phyloP scores from a whole-genome alignment of 2,888 invertebrate species.

The Spisula subtruncata region DNA sequence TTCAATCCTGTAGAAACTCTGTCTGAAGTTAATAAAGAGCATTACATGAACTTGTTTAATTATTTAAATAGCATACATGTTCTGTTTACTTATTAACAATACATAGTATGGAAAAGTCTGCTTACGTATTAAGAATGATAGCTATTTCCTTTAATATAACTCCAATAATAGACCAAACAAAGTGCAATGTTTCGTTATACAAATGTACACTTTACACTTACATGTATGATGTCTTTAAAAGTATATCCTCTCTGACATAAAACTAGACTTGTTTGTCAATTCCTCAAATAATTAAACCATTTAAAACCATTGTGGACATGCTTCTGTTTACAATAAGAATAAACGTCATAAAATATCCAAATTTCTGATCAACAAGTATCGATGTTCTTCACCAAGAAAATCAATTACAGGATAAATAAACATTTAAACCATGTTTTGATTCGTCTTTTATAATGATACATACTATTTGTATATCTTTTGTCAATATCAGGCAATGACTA shows the following conservation, averaged over 20 bases:
- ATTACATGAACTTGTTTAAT: no score
- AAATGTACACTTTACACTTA: no score
- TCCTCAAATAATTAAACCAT: background rate
- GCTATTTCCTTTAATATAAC: background rate
- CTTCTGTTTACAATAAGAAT: background rate
- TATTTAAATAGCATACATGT: no score
- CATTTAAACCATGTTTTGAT: background rate
- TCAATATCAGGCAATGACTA: background rate
- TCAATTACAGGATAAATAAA: slow-evolving; percentile 7
- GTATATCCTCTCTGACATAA: background rate
- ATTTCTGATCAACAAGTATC: background rate
- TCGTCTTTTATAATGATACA: background rate
- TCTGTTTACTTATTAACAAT: background rate
- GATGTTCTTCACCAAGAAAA: background rate
- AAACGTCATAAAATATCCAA: slow-evolving; percentile 3
- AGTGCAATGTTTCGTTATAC: background rate
- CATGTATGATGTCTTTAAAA: background rate
- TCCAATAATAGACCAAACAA: background rate
- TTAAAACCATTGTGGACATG: background rate
- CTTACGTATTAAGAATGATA: background rate
- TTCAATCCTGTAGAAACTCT: no score
- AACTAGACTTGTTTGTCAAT: background rate
- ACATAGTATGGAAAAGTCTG: background rate
- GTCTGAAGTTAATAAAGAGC: no score
- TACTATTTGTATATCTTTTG: background rate